These are phyloP conservation scores for Staurois parvus DNA, from an alignment of 2,797 vertebrate species.

Conservation along the genomic window DNA sequence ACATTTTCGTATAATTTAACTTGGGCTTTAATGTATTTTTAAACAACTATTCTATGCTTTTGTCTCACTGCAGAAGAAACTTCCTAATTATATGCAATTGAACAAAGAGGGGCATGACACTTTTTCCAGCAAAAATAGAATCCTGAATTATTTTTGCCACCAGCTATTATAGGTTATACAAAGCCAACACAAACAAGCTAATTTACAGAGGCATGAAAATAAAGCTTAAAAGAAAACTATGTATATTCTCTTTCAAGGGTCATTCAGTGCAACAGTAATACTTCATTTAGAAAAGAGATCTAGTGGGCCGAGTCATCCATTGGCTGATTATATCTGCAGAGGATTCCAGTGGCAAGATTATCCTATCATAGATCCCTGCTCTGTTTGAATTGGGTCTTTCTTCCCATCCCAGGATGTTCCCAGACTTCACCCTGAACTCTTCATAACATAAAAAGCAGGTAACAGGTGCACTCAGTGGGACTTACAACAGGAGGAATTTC, in stretches of 20 bases:
- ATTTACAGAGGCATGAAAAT: conserved; percentile 8
- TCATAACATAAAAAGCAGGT: no score
- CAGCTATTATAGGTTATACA: conserved; percentile 37
- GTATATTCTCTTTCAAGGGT: background rate
- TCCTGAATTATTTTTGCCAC: conserved; percentile 38
- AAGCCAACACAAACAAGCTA: conserved; percentile 16
- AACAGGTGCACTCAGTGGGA: no score
- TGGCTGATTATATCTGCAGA: background rate
- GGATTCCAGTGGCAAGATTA: background rate
- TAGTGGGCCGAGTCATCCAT: background rate
- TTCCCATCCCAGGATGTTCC: no score
- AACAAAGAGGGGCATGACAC: conserved; percentile 21
- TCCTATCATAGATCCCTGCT: no score
- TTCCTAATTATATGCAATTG: conserved; percentile 43
- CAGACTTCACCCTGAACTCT: no score
- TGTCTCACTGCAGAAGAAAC: conserved; percentile 35
- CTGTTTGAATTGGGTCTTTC: no score
- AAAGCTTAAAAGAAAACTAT: background rate
- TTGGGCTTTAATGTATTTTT: conserved; percentile 26
- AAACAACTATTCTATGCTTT: conserved; percentile 15
- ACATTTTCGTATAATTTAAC: conserved; percentile 2
- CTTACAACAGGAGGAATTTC: no score
- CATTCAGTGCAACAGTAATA: background rate
- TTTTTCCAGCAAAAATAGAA: conserved; percentile 41
- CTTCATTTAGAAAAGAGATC: background rate